Evolutionary conservation across 2,888 invertebrate genomes (phyloP), one percentile per base, ranked within the genome.

Genomic region (Nomada fabriciana): DNA sequence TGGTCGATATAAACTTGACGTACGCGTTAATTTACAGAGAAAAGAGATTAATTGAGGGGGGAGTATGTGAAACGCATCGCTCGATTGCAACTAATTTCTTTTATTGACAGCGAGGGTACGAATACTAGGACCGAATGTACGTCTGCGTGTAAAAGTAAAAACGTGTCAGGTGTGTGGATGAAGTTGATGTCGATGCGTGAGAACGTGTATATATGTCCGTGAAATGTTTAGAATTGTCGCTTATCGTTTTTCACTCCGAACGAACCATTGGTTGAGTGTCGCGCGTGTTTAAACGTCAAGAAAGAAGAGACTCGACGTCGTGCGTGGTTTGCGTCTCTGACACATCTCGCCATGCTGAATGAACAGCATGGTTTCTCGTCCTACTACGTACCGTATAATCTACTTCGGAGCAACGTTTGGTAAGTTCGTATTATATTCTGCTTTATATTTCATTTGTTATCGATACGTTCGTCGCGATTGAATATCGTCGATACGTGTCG

Each of bases 251-350:
- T 67, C 65, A 60, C 81, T 70, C 50, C 53, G 68, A 75, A 67
- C 72, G 72, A 59, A 55, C 65, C 11, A 57, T 69, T 74, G 74
- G 15, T 69, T 20, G 76, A 70, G 78, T 77, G 80, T 84, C 74
- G 78, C 80, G 86, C 84, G 85, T 82, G 88, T 79, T 73, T 83
- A 83, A 68, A 86, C 89, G n/a, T 86, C 80, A 89, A 88, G 89
- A 89, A 72, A 87, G 85, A 87, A 87, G 87, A 83, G 87, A 83
- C 7, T 65, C 65, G 65, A 67, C 68, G 55, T 75, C 15, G 47
- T 47, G 47, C 47, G 57, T 42, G 36, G 36, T 36, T 36, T 36
- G 55, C 76, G 57, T 72, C 72, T 75, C 76, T 80, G 80, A 78
- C 76, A 85, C 76, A 73, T 79, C 67, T 80, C 78, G 68, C 84